These are phyloP conservation scores for Lochmaea crataegi DNA, from an alignment of 2,888 invertebrate genomes.

Conservation along the genomic window DNA sequence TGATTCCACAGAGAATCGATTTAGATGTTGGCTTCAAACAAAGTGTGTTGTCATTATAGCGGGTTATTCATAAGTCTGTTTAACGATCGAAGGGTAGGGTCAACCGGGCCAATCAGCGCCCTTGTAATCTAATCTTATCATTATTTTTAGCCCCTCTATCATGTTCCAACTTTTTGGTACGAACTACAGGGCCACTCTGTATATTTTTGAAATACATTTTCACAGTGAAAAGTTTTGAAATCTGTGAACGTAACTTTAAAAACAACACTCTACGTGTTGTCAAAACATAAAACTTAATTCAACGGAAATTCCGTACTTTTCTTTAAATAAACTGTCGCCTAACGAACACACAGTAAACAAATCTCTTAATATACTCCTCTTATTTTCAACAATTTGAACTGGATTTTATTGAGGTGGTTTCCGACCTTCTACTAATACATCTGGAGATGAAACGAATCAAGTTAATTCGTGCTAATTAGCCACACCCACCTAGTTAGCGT, in stretches of 20 bases:
- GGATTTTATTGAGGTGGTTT: not conserved
- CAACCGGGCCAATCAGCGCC: too few species aligned
- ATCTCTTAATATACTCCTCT: not conserved
- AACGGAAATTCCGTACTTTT: not conserved
- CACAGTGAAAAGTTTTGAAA: conserved; percentile 1
- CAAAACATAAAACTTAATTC: conserved; percentile 1
- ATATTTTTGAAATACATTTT: not conserved
- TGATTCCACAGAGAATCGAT: too few species aligned
- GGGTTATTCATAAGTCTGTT: too few species aligned
- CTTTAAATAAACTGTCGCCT: conserved; percentile 9
- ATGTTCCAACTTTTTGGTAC: too few species aligned
- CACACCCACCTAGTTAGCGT: not conserved
- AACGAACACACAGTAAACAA: conserved; percentile 3
- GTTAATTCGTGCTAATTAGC: not conserved
- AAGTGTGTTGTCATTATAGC: too few species aligned
- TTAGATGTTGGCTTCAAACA: too few species aligned
- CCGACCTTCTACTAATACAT: conserved; percentile 1
- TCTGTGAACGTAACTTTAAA: not conserved
- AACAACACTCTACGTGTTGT: not conserved
- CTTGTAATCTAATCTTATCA: too few species aligned
- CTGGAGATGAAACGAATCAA: not conserved
- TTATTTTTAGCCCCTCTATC: too few species aligned
- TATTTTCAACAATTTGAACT: not conserved
- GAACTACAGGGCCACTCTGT: too few species aligned
- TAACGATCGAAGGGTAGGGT: too few species aligned